Conservation (phyloP, 1,140 invertebrate species). For the Globodera rostochiensis region DNA sequence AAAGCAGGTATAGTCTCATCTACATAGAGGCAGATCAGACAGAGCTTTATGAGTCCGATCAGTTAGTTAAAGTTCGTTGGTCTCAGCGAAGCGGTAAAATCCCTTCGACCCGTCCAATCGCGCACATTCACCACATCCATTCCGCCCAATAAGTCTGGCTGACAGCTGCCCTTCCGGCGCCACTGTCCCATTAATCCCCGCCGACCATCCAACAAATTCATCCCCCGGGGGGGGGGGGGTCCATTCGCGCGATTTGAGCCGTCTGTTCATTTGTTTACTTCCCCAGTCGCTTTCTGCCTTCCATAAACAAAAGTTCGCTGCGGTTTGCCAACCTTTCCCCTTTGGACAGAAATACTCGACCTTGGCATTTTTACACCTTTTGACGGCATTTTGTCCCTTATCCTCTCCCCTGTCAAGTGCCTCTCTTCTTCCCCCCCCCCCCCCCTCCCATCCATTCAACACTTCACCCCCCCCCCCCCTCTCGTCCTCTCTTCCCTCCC, state of each 20-base stretch:
- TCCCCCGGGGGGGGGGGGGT: background rate
- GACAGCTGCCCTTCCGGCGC: background rate
- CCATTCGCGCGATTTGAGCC: background rate
- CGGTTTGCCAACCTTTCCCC: background rate
- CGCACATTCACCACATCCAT: background rate
- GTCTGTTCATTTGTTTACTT: background rate
- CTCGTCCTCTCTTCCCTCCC: background rate
- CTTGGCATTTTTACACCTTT: background rate
- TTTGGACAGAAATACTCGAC: background rate
- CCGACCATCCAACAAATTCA: background rate
- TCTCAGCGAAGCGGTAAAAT: background rate
- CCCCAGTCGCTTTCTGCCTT: background rate
- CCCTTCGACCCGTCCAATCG: background rate
- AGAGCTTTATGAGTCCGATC: background rate
- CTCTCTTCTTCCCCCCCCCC: background rate
- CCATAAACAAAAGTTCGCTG: background rate
- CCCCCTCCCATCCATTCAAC: no score
- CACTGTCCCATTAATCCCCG: background rate
- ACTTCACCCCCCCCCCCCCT: no score
- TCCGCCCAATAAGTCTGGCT: background rate
- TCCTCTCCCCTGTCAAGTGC: background rate
- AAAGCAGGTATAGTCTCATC: background rate
- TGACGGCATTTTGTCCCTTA: background rate
- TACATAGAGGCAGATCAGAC: no score
- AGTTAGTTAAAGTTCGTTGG: background rate